Evolutionary conservation across 2,113 vertebrate species (phyloP).

Genomic region (Oncorhynchus masou): DNA sequence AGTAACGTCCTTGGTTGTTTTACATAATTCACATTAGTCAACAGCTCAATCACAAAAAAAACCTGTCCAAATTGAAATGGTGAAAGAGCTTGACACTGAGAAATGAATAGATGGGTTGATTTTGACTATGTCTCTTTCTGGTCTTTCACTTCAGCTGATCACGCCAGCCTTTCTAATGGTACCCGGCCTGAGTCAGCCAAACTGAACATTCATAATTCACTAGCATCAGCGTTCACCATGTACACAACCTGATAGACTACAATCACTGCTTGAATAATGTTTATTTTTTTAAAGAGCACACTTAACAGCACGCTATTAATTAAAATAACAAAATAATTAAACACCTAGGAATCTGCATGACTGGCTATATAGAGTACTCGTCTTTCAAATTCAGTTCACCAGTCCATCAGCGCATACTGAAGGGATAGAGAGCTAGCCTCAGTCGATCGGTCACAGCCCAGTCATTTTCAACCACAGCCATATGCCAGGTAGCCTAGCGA

Average conservation of each 20-base stretch:
- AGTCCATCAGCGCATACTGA: no score
- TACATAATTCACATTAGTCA: no score
- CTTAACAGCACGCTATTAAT: no score
- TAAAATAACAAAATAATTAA: no score
- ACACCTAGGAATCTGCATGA: no score
- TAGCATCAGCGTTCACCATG: conserved; percentile 41
- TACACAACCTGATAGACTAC: conserved; percentile 3
- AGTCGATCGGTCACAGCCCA: conserved; percentile 30
- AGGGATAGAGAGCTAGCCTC: conserved; percentile 17
- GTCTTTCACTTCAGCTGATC: conserved; percentile 17
- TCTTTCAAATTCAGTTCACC: no score
- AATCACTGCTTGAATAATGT: background rate
- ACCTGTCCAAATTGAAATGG: no score
- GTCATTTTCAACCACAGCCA: conserved; percentile 22
- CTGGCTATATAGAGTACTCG: no score
- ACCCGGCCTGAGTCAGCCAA: conserved; percentile 50
- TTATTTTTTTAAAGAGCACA: background rate
- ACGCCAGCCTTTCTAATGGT: conserved; percentile 43
- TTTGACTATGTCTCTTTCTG: conserved; percentile 12
- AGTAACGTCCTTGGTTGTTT: no score
- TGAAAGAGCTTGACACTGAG: no score
- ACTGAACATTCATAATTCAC: conserved; percentile 35
- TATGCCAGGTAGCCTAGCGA: background rate
- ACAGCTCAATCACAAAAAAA: no score
- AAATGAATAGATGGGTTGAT: background rate